phyloP scores from a whole-genome alignment of 30 jellyfish, hydroid and myxozoan genomes.

The Aurelia sp. region DNA sequence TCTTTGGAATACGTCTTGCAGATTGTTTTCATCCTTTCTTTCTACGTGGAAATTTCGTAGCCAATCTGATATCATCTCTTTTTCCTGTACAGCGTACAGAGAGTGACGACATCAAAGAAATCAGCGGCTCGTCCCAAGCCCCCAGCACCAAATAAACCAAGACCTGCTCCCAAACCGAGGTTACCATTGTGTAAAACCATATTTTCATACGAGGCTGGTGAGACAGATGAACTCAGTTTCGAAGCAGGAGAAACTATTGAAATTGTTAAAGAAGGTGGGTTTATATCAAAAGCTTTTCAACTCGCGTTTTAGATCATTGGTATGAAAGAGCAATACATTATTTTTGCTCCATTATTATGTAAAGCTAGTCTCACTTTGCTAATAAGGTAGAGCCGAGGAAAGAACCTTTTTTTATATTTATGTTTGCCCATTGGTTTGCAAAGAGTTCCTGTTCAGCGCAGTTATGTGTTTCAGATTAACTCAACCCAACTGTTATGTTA shows the following conservation, averaged over 20 bases:
- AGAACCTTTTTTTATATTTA: no score
- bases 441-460: no score
- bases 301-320: no score
- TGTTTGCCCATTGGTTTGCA: background rate
- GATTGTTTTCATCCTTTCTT: no score
- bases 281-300: background rate
- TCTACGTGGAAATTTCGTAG: no score
- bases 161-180: conserved; percentile 93
- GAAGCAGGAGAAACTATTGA: conserved; percentile 86
- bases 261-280: conserved; percentile 93
- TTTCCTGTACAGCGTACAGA: conserved; percentile 55
- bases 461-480: no score
- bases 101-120: conserved; percentile 70
- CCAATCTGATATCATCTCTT: background rate
- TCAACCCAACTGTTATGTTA: no score
- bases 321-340: background rate
- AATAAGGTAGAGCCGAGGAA: background rate
- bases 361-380: background rate
- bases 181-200: conserved; percentile 85
- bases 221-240: conserved; percentile 95
- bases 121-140: conserved; percentile 92
- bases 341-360: background rate
- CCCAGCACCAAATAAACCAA: conserved; percentile 87
- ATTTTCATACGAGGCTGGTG: conserved; percentile 95
- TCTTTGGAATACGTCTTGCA: no score